Conservation (phyloP, 2,888 invertebrate genomes). For the Callosobruchus maculatus region DNA sequence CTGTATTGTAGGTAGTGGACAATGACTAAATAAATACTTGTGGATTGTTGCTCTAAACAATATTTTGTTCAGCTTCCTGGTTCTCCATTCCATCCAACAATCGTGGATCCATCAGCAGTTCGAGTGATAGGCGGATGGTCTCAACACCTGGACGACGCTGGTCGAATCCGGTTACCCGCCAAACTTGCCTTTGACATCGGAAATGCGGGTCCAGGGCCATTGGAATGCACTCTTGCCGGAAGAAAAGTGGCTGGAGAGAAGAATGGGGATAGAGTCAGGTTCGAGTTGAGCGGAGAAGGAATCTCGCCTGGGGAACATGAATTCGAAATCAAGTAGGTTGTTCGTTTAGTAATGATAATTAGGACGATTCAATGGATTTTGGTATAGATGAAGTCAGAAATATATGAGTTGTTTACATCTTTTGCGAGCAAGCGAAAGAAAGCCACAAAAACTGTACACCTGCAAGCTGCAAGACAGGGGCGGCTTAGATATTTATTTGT, state of each 20-base stretch:
- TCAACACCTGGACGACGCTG: slow-evolving; percentile 70
- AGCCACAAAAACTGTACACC: too few species aligned
- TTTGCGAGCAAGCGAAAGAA: too few species aligned
- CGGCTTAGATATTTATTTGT: too few species aligned
- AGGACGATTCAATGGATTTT: too few species aligned
- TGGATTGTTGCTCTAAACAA: slow-evolving; percentile 5
- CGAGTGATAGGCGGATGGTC: slow-evolving; percentile 85
- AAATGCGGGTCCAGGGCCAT: slow-evolving; percentile 84
- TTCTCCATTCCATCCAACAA: slow-evolving; percentile 62
- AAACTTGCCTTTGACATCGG: slow-evolving; percentile 84
- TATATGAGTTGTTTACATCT: too few species aligned
- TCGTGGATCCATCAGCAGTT: slow-evolving; percentile 70
- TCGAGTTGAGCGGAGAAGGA: slow-evolving; percentile 56
- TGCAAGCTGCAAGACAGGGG: too few species aligned
- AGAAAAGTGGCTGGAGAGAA: slow-evolving; percentile 55
- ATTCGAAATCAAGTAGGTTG: slow-evolving; percentile 59
- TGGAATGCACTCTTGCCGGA: slow-evolving; percentile 65
- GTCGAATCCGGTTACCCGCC: slow-evolving; percentile 68
- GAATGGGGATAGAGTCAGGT: slow-evolving; percentile 44
- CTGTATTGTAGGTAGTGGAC: too few species aligned
- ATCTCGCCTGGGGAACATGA: slow-evolving; percentile 70
- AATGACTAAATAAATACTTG: background rate
- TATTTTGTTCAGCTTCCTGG: slow-evolving; percentile 47
- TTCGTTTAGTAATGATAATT: background rate
- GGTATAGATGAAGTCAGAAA: too few species aligned